Base-by-base conservation (phyloP, 2,888 invertebrate species). In the Oxycera nigricornis region DNA sequence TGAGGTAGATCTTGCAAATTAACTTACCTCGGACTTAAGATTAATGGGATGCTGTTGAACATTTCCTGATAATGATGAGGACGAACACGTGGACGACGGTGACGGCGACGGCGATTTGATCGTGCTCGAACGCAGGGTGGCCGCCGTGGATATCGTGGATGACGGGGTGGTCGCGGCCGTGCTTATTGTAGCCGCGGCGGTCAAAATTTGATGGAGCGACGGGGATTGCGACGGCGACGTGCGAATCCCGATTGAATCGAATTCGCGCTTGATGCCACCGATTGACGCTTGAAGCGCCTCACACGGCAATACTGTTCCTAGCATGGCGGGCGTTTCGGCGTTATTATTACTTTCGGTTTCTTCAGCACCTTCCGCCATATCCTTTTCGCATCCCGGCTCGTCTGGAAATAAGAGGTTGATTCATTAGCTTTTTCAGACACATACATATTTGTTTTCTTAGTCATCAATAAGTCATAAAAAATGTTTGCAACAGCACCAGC, bases 311-410 rank as follows among this genome's bases (percentile, higher is more conserved):
- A 85, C 85, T 76, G 85, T 85, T 74, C 85, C 85, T 80, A 85
- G 80, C 85, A 85, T 85, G 80, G 80, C 79, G 75, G 79, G 79
- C 73, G 79, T 79, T 61, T 80, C 79, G 79, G 81, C 78, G 81
- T 80, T 79, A 76, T 78, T 79, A 77, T 77, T 78, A 76, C 77
- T 79, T 76, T 77, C 78, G 82, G 90, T 89, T 80, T 85, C 85
- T 83, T 88, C 88, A 81, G 87, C 89, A 87, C 92, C 92, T 88
- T 91, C 91, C 86, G 91, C 91, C 91, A 91, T 91, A 88, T 90
- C 90, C 90, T 88, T 88, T 88, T 87, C 87, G 87, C 89, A 90
- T 90, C 88, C 88, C 87, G 89, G 87, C 82, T 88, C 87, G 86
- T 90, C 91, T 91, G 62, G 2, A 59, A 73, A n/a, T 11, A 35